Evolutionary conservation across 2,888 invertebrate species (phyloP), one percentile per base, ranked within the genome.

Genomic region (Acanthosepion pharaonis): DNA sequence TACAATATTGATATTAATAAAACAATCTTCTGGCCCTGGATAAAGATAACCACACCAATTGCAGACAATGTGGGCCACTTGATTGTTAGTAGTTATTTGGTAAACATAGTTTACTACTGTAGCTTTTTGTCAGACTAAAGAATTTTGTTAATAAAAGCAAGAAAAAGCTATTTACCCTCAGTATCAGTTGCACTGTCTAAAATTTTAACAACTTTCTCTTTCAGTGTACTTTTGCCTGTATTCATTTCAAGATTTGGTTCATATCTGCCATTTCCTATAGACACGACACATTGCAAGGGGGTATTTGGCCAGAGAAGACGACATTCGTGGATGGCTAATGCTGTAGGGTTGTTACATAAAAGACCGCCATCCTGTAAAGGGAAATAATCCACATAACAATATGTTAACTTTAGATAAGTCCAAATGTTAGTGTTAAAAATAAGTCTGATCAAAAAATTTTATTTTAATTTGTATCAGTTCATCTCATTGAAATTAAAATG

Each of bases 281-380:
- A 99, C 93, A 99, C 98, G 0, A 99, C 98, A 96, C 98, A 98
- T 95, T 98, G 98, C 93, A 99, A 98, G 0, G 98, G 98, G 95
- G 98, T 98, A 91, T 98, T 98, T 0, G 99, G 99, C 98, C 98
- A 99, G 93, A 99, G 97, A 78, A 98, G 98, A 96, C 98, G 98
- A 0, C 99, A 98, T 97, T 99, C 99, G 97, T 99, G 99, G 92
- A 99, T 98, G 0, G 98, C 99, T 18, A 99, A 98, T 5, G 98
- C 98, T 25, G 99, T 98, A 0, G 99, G 99, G 97, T 99, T 99
- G 98, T 99, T 99, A 25, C 98, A 98, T 97, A 99, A 98, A 96
- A 99, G 98, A 55, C 99, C 99, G 95, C 98, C 98, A 97, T 98
- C 98, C 98, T 98, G 96, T n/a, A 28, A 78, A 78, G 78, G 78